Evolutionary conservation across 2,888 invertebrate genomes (phyloP), one percentile per base, ranked within the genome.

Genomic region (Trichogramma dendrolimi): DNA sequence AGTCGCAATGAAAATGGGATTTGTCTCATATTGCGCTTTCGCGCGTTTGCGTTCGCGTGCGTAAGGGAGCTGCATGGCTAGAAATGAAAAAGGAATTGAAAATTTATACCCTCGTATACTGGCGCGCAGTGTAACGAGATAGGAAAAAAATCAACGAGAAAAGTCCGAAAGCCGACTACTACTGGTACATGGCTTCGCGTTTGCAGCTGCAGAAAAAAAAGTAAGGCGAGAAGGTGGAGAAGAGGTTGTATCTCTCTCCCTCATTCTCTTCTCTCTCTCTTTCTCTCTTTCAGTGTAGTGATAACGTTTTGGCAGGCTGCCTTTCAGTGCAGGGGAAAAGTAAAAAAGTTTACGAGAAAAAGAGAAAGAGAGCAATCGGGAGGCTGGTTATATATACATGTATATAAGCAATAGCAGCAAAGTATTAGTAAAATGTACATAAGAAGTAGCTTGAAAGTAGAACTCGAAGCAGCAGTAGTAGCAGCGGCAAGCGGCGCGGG

Each of bases 301-400:
- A 48, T 27, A 27, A 49, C 47, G 40, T 62, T 59, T 60, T 63
- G 63, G 60, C 63, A 63, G 49, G 5, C 27, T 63, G 63, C 60
- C 63, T 8, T 8, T n/a, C n/a, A 48, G 46, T 14, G 27, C 27
- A 27, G 27, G 27, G 27, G 1, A 27, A 27, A 27, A 27, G 27
- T 27, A 27, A 27, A 27, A 41, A 56, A 56, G 52, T 63, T 63
- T 53, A 63, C 55, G 55, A 59, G 51, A 59, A 55, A 63, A 63
- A 59, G 56, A 59, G 39, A 39, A 2, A 14, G 27, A 27, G 3
- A 27, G 27, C 27, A 27, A 27, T 27, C 27, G 27, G 27, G 27
- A 3, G 27, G 27, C 27, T 27, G 27, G 27, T 27, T 27, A 27
- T 27, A 27, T 27, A 27, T 27, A 27, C 27, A 27, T 27, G 27